Base-by-base conservation (phyloP, 2,888 invertebrate genomes). In the Microplitis deprimator region DNA sequence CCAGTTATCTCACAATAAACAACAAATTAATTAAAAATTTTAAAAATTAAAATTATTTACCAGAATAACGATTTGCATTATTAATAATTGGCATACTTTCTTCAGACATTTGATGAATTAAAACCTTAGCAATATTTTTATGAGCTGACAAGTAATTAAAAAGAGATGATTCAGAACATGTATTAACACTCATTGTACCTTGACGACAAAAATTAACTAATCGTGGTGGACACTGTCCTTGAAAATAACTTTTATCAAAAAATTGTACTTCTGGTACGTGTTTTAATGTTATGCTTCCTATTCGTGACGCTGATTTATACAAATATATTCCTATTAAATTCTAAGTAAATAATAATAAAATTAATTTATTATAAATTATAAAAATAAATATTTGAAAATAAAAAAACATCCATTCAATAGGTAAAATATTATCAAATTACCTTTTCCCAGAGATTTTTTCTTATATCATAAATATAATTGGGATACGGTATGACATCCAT, bases 61-160 rank as follows among this genome's bases (percentile, higher is more conserved):
- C 87, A 20, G 88, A 88, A 79, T 87, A 88, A 77, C 89, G 83
- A 78, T 89, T 89, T 6, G 84, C 84, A 39, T 80, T 81, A 39
- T 84, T 85, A n/a, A 88, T 82, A 77, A 88, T 83, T 0, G 87
- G 85, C 50, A 78, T 84, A 16, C 73, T 79, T n/a, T 85, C 77
- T 5, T 73, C 78, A 16, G 84, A 83, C 82, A 89, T 84, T 80
- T 89, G 87, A 72, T 85, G 84, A 6, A 84, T 81, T 10, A 87
- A 59, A 60, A 87, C 79, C 73, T 84, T 88, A 0, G 83, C 89
- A 17, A 89, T 82, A 68, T 87, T 82, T 80, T 87, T 87, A 64
- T 89, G 87, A 2, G 88, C 87, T 4, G 82, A 77, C 20, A 89
- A 79, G 59, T 83, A 89, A 73, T 87, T 87, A n/a, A 80, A 80